A percentile compares a stretch with the other conserved stretches of the same genome.
These are phyloP conservation scores for Lordiphosa collinella DNA, from an alignment of 1,140 invertebrate species.

Conservation along the genomic window DNA sequence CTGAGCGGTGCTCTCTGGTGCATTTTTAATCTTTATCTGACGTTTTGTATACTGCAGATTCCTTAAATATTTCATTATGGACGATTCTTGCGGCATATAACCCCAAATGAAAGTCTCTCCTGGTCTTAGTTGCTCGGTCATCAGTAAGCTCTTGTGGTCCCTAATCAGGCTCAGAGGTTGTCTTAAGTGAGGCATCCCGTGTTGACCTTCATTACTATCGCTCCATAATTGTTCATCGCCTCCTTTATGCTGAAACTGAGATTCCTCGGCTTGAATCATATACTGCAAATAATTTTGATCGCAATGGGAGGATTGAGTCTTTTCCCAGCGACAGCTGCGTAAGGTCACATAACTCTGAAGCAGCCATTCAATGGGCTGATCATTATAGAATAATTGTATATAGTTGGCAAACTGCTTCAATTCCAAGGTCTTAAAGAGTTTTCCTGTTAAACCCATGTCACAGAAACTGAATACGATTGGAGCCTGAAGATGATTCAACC, in stretches of 20 bases:
- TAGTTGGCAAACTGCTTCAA: slow-evolving; percentile 9
- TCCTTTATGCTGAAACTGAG: slow-evolving; percentile 35
- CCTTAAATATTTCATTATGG: slow-evolving; percentile 10
- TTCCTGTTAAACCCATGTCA: slow-evolving; percentile 37
- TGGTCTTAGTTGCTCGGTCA: neutral
- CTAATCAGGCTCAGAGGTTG: slow-evolving; percentile 25
- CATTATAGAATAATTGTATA: slow-evolving; percentile 24
- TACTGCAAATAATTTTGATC: neutral
- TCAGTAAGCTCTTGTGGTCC: slow-evolving; percentile 3
- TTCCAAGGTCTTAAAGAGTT: slow-evolving; percentile 22
- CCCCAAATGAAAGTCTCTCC: slow-evolving; percentile 47
- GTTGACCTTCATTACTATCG: neutral
- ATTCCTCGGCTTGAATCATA: slow-evolving; percentile 9
- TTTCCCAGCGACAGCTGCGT: slow-evolving; percentile 35
- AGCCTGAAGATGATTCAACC: slow-evolving; percentile 5
- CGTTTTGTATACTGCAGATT: neutral
- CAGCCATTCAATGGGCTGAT: slow-evolving; percentile 47
- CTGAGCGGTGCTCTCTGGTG: neutral
- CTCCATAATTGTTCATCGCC: neutral
- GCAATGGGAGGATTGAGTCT: slow-evolving; percentile 10
- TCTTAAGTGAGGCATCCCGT: slow-evolving; percentile 24
- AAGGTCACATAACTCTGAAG: slow-evolving; percentile 33
- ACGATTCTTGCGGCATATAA: slow-evolving; percentile 33
- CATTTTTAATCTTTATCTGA: slow-evolving; percentile 19
- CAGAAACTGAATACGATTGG: slow-evolving; percentile 49